Base-by-base conservation (phyloP, 2,888 invertebrate genomes). In the Apodemia zela region DNA sequence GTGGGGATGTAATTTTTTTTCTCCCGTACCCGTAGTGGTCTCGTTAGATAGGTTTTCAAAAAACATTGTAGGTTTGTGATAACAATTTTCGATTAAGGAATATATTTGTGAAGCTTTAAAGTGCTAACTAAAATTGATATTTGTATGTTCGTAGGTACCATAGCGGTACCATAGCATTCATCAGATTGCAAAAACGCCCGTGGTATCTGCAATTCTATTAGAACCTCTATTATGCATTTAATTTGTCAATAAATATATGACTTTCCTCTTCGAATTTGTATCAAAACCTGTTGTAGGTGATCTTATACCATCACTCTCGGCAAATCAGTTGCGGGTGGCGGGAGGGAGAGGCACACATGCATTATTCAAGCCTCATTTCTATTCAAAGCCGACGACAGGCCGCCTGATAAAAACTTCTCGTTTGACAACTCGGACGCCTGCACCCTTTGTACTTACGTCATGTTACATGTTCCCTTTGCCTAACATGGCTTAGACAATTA, bases 331-430 rank as follows among this genome's bases (percentile, higher is more conserved):
- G 77, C 68, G 73, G 73, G 68, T 66, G 68, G 64, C 69, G 69
- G 65, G 66, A 63, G 71, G 71, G 72, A 54, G 63, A 61, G 54
- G 54, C 35, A 72, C 68, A 73, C 79, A 89, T 91, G 88, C 88
- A 90, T 91, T 89, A 90, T 91, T 89, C 90, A 91, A 82, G 77
- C 74, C 87, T 89, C 89, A 89, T 90, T 90, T 84, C 89, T 89
- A 90, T 90, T 89, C 90, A 86, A 87, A 18, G 54, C 54, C 87
- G 86, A 72, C 90, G 87, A 86, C 89, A 87, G 80, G 82, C 84
- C 81, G 84, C 76, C 82, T 83, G 89, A 90, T 91, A 91, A 90
- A 90, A 91, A 91, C 81, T 90, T 89, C 87, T 87, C 85, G 89
- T 88, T 87, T 87, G 91, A 90, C 91, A 89, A 89, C 82, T 87